Base-by-base conservation (phyloP, 2,888 invertebrate genomes). In the Stramonita haemastoma region DNA sequence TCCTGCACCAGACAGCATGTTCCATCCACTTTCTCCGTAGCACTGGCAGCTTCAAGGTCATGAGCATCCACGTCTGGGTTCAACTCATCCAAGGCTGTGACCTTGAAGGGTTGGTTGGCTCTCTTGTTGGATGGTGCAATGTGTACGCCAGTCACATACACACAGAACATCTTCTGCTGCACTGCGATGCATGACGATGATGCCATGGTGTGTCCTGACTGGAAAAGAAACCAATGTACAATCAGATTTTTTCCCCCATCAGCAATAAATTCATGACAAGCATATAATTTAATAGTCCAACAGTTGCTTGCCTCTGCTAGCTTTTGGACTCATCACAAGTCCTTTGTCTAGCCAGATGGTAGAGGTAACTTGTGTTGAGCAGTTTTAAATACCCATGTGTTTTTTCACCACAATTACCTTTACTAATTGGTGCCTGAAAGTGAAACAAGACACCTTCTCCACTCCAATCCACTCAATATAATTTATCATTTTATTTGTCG, bases 1-100 rank as follows among this genome's bases (percentile, higher is more conserved):
- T 92, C 89, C 34, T 92, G 88, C 36, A 95, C 91, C 81, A 93
- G 93, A 26, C 93, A 94, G 93, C 95, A 95, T 6, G 95, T 95
- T 19, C 95, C 95, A 92, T 95, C 95, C 11, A 95, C 66, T 91
- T 95, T 95, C 90, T 95, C 95, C 36, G 95, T 94, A 19, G 93
- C 92, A 17, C 88, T 66, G 36, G 95, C 94, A 87, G 89, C 89
- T 19, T 90, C 87, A 13, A 95, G 90, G 46, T 93, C 92, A 88
- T 91, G 90, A 4, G 91, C 91, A 26, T 89, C 32, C 1, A 93
- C 94, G 34, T 91, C 89, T n/a, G 90, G 89, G 89, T 93, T 92
- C 19, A 95, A 66, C 11, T 88, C 87, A 81, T 94, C 94, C 2
- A 94, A 91, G 0, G 95, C 95, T 11, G 94, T 92, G 34, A 95